Evolutionary conservation across 2,888 invertebrate species (phyloP).

Genomic region (Cybosia mesomella): DNA sequence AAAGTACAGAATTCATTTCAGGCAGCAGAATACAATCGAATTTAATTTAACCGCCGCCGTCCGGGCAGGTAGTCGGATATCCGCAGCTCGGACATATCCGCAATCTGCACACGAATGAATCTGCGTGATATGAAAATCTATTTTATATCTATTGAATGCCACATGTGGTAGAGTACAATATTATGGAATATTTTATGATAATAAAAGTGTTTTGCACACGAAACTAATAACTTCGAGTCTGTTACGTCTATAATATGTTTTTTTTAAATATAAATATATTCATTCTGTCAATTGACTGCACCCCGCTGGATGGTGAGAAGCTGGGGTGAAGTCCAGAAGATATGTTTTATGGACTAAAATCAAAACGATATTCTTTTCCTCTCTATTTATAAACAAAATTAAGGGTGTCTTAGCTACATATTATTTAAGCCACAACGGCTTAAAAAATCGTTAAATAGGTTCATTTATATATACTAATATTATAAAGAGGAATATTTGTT

Average conservation of each 20-base stretch:
- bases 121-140: conserved; percentile 25
- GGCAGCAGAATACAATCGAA: conserved; percentile 33
- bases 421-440: too few relatives aligned
- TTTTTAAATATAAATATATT: too few relatives aligned
- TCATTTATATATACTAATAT: too few relatives aligned
- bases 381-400: neutral
- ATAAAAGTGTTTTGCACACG: neutral
- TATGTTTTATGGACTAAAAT: neutral
- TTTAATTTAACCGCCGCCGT: conserved; percentile 42
- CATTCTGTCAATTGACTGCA: too few relatives aligned
- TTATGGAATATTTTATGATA: neutral
- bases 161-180: conserved; percentile 2
- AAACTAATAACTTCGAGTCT: neutral
- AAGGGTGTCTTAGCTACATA: neutral
- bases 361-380: neutral
- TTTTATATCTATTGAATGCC: conserved; percentile 25
- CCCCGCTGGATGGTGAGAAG: too few relatives aligned
- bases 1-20: conserved; percentile 11
- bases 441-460: too few relatives aligned
- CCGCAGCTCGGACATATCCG: conserved; percentile 37
- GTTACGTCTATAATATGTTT: too few relatives aligned
- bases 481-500: too few relatives aligned
- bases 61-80: conserved; percentile 46
- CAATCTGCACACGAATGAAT: conserved; percentile 11
- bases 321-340: too few relatives aligned